Evolutionary conservation across 2,797 vertebrate genomes (phyloP), one percentile per base, ranked within the genome.

Genomic region (Erpetoichthys calabaricus): DNA sequence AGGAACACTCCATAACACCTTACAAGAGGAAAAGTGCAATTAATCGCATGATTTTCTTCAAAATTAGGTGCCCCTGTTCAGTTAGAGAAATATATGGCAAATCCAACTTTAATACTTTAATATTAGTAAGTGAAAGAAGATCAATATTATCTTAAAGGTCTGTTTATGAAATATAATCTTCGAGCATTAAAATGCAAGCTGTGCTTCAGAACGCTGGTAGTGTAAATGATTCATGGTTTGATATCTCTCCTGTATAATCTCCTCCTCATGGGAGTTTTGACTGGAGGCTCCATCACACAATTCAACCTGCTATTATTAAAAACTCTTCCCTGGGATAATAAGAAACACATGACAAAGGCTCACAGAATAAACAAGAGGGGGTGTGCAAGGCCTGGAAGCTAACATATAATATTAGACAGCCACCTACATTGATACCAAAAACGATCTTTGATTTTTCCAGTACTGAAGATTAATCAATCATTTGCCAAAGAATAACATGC

Each of bases 121-220:
- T 75, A 73, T 64, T 58, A 52, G 67, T 74, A 80, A 76, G 73
- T 76, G 70, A 79, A 71, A 65, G 75, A 70, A 63, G 79, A 89
- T 93, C 89, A 79, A 91, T 89, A 88, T 78, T 74, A 83, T 83
- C 86, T 88, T 80, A 90, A 85, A 78, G 79, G 71, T 75, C 76
- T 87, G 86, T 90, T 91, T 89, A 90, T 90, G 80, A 91, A 91
- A 88, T 75, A 78, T 78, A 90, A 91, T 92, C 88, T 92, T 91
- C 86, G 75, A 78, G 88, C 83, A 92, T 93, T 93, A 91, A 91
- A 87, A 92, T 90, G 89, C 86, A 91, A 85, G 81, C 79, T 79
- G 80, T 65, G 66, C 78, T 77, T 76, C 71, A 68, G 74, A 67
- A 78, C 80, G 74, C 81, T 73, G 79, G 75, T 79, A 81, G 79